Percentiles rank a stretch among this genome's conserved stretches.
These are phyloP conservation scores for Rhinophrynus dorsalis DNA, from an alignment of 2,797 vertebrate species.

Conservation along the genomic window DNA sequence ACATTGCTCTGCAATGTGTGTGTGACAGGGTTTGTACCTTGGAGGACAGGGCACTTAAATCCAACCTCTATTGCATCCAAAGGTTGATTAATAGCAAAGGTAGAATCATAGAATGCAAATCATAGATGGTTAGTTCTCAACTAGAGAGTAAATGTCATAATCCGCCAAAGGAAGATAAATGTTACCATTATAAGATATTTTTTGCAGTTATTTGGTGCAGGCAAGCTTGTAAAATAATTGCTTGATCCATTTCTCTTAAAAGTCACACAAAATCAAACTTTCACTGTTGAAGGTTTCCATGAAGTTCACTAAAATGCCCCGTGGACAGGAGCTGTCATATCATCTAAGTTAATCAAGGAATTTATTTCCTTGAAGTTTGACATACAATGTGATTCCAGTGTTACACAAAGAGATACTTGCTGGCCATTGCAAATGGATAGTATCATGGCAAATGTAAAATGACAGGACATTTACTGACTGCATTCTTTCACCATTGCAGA, in stretches of 20 bases:
- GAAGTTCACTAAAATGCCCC: neutral
- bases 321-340: neutral
- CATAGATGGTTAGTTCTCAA: too few relatives aligned
- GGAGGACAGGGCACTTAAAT: too few relatives aligned
- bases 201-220: neutral
- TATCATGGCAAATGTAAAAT: constrained; percentile 1
- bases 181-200: neutral
- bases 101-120: too few relatives aligned
- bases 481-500: neutral
- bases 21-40: too few relatives aligned
- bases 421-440: neutral
- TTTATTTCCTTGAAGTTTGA: constrained; percentile 2
- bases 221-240: neutral
- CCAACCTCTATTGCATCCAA: too few relatives aligned
- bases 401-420: constrained; percentile 1
- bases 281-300: neutral
- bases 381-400: neutral
- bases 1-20: too few relatives aligned
- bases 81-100: too few relatives aligned
- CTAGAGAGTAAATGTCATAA: neutral
- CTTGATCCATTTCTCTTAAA: neutral
- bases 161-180: neutral
- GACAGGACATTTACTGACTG: constrained; percentile 3
- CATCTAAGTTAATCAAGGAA: neutral
- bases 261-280: neutral